These are phyloP conservation scores for Typhlomys cinereus DNA, from an alignment of 2,113 vertebrate genomes.

Conservation along the genomic window DNA sequence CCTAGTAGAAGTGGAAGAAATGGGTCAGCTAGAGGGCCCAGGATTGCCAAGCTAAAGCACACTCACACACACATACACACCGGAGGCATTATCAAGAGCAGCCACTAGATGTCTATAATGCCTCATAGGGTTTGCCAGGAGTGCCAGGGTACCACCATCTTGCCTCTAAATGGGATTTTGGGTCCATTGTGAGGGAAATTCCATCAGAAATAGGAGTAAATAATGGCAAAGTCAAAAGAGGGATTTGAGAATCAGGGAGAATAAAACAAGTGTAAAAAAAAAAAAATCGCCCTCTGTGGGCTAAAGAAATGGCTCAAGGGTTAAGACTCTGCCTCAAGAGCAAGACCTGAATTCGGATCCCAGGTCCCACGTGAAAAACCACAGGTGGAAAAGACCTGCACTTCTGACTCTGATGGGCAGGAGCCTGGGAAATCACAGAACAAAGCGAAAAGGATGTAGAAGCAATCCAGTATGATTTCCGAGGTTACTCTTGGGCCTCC, in stretches of 20 bases:
- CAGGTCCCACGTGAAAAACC: too few species aligned
- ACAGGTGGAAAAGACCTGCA: too few species aligned
- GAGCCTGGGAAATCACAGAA: too few species aligned
- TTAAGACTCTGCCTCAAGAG: too few species aligned
- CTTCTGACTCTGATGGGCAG: too few species aligned
- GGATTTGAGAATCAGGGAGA: background rate
- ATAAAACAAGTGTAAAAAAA: background rate
- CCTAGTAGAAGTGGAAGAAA: background rate
- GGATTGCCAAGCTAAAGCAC: background rate
- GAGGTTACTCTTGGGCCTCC: too few species aligned
- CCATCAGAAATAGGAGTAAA: background rate
- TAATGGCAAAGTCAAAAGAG: background rate
- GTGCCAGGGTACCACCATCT: slow-evolving; percentile 25
- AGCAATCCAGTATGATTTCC: too few species aligned
- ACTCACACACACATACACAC: background rate
- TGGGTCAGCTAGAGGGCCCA: background rate
- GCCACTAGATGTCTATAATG: slow-evolving; percentile 78
- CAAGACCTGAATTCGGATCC: too few species aligned
- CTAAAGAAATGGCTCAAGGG: too few species aligned
- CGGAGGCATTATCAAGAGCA: slow-evolving; percentile 55
- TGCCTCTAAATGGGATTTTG: background rate
- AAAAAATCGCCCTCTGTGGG: background rate
- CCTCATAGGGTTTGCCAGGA: slow-evolving; percentile 30
- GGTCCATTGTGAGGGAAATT: background rate
- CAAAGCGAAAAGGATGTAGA: too few species aligned